Percentiles rank a stretch among this genome's conserved stretches.
Conservation (phyloP, 2,888 invertebrate genomes). For the Mylabris sibirica region DNA sequence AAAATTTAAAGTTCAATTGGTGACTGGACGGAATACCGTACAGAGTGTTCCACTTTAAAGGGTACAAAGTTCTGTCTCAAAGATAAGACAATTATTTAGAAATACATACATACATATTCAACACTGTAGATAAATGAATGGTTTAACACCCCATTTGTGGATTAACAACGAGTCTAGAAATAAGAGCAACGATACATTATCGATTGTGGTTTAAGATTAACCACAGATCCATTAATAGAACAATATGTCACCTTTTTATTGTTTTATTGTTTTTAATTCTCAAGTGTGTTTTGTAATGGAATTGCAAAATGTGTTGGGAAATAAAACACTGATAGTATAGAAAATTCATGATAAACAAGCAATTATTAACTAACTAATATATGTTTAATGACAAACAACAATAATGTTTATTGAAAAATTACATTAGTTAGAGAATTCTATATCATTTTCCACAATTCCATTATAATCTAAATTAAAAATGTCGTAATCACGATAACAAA, state of each 20-base stretch:
- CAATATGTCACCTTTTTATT: too few relatives aligned
- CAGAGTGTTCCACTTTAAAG: not conserved
- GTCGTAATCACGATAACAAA: not conserved
- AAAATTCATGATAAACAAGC: not conserved
- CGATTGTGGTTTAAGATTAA: too few relatives aligned
- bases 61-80: not conserved
- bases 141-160: too few relatives aligned
- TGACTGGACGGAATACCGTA: not conserved
- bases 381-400: not conserved
- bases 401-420: not conserved
- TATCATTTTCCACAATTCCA: too few relatives aligned
- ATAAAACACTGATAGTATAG: not conserved
- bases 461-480: not conserved
- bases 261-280: not conserved
- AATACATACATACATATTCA: too few relatives aligned
- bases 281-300: not conserved
- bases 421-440: too few relatives aligned
- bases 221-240: too few relatives aligned
- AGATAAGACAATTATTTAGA: not conserved
- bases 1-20: not conserved
- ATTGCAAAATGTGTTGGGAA: not conserved
- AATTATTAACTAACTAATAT: not conserved
- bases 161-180: too few relatives aligned
- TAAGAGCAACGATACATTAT: too few relatives aligned
- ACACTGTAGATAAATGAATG: too few relatives aligned